These are phyloP conservation scores for Masticophis lateralis DNA, from an alignment of 2,797 vertebrate species.

Conservation along the genomic window DNA sequence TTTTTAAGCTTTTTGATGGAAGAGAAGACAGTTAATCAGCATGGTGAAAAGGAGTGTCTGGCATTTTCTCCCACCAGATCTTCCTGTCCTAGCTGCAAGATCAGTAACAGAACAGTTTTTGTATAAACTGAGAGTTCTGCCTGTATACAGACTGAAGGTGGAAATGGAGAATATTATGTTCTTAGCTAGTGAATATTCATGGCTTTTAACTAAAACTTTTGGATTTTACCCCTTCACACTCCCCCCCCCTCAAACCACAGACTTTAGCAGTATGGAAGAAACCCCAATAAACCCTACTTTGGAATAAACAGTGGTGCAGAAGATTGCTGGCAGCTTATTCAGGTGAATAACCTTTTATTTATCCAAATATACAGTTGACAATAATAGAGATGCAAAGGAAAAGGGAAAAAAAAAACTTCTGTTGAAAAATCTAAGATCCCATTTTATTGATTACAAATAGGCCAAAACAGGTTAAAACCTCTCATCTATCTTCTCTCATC, in stretches of 20 bases:
- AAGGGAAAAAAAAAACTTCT: not conserved
- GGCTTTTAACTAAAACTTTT: slow-evolving; percentile 19
- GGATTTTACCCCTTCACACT: slow-evolving; percentile 16
- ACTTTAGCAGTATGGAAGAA: not conserved
- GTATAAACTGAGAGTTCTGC: slow-evolving; percentile 50
- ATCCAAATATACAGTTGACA: not conserved
- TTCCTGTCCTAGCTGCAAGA: slow-evolving; percentile 31
- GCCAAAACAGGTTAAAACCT: not conserved
- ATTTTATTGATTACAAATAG: not conserved
- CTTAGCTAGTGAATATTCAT: not conserved
- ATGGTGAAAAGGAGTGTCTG: slow-evolving; percentile 49
- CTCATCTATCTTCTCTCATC: not conserved
- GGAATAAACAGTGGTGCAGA: not conserved
- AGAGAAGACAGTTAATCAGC: slow-evolving; percentile 66
- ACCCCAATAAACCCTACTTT: not conserved
- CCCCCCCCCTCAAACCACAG: not conserved
- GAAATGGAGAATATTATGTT: slow-evolving; percentile 26
- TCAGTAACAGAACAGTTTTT: slow-evolving; percentile 46
- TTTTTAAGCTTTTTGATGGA: slow-evolving; percentile 65
- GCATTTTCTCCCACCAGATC: slow-evolving; percentile 50
- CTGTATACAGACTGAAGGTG: slow-evolving; percentile 44
- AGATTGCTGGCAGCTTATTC: not conserved
- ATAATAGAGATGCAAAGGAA: not conserved
- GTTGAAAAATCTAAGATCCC: not conserved
- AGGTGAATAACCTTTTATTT: not conserved